A percentile compares a stretch with the other conserved stretches of the same genome.
phyloP scores from a whole-genome alignment of 2,888 invertebrate genomes.

The Aleiodes alternator region DNA sequence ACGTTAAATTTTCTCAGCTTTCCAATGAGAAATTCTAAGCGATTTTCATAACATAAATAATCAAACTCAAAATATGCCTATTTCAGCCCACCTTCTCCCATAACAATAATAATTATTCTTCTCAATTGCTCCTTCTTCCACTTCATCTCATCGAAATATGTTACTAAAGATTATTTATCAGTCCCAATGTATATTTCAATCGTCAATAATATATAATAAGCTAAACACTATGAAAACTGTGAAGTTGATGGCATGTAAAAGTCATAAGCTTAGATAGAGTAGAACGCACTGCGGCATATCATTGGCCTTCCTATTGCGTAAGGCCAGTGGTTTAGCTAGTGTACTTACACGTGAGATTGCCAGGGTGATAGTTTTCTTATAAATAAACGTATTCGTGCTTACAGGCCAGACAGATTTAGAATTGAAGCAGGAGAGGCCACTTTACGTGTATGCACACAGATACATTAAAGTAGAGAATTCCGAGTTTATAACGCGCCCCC shows the following conservation, averaged over 20 bases:
- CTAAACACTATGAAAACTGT: neutral
- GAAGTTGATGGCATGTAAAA: conserved; percentile 15
- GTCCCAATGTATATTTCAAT: neutral
- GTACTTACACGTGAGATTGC: conserved; percentile 37
- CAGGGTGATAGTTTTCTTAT: conserved; percentile 42
- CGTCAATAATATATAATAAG: conserved; percentile 4
- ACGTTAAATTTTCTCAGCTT: too few relatives aligned
- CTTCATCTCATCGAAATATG: neutral
- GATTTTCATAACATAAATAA: too few relatives aligned
- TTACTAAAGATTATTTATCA: conserved; percentile 9
- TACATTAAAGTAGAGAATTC: conserved; percentile 11
- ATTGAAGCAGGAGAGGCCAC: conserved; percentile 37
- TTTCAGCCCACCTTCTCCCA: too few relatives aligned
- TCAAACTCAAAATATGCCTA: too few relatives aligned
- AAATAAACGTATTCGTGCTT: conserved; percentile 38
- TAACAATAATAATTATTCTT: neutral
- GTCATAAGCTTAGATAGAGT: neutral
- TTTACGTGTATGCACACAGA: conserved; percentile 21
- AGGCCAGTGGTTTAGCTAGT: conserved; percentile 30
- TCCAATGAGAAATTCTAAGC: too few relatives aligned
- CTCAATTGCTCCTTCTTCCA: too few relatives aligned
- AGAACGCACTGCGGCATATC: neutral
- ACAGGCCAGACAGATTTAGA: conserved; percentile 38
- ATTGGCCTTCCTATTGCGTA: conserved; percentile 21
- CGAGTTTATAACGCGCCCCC: conserved; percentile 25